A percentile compares a stretch with the other conserved stretches of the same genome.
Conservation (phyloP, 2,113 vertebrate genomes). For the Nyctibius bracteatus region DNA sequence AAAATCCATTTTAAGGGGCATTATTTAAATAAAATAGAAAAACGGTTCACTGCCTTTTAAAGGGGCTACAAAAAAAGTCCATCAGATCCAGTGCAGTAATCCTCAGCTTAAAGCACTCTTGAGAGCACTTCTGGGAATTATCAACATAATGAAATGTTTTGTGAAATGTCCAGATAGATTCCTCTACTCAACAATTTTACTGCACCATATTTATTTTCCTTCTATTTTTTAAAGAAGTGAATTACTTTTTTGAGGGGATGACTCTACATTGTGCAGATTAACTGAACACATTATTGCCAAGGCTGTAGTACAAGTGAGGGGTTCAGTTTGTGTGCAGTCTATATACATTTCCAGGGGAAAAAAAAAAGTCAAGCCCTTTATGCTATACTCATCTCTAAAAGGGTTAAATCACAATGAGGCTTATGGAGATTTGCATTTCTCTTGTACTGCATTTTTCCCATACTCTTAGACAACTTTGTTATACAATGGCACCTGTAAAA, state of each 20-base stretch:
- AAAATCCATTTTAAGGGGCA: constrained; percentile 87
- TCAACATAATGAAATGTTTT: constrained; percentile 87
- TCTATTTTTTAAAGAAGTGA: constrained; percentile 74
- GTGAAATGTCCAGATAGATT: constrained; percentile 85
- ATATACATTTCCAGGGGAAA: background rate
- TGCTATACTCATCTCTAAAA: background rate
- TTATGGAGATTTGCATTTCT: constrained; percentile 42
- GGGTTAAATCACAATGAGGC: constrained; percentile 54
- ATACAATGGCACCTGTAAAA: constrained; percentile 5
- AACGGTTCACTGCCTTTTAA: constrained; percentile 86
- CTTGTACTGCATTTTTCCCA: constrained; percentile 34
- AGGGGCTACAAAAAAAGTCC: constrained; percentile 85
- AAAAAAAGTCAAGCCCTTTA: constrained; percentile 17
- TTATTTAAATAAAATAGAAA: constrained; percentile 89
- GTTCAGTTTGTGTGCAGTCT: constrained; percentile 1
- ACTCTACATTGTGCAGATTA: constrained; percentile 63
- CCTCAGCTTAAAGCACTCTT: constrained; percentile 82
- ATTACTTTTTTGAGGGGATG: constrained; percentile 72
- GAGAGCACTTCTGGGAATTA: constrained; percentile 87
- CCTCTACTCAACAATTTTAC: constrained; percentile 79
- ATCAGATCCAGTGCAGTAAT: constrained; percentile 83
- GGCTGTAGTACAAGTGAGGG: constrained; percentile 16
- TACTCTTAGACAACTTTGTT: constrained; percentile 54
- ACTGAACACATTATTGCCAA: constrained; percentile 64
- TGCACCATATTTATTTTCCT: constrained; percentile 80